These are phyloP conservation scores for Phyllostomus hastatus DNA, from an alignment of 2,113 vertebrate species.

Conservation along the genomic window DNA sequence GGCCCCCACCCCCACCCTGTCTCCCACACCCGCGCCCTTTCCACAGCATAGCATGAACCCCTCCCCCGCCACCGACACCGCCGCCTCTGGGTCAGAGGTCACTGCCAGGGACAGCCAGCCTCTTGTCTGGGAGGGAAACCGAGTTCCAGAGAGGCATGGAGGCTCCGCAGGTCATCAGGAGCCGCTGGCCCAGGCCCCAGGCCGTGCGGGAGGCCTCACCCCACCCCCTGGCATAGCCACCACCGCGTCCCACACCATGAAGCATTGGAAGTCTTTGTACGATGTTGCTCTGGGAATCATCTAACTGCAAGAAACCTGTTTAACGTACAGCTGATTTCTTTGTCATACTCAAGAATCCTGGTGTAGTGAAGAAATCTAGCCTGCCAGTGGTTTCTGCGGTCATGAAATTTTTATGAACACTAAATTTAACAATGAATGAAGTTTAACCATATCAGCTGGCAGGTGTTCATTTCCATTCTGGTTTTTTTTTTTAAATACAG, in stretches of 20 bases:
- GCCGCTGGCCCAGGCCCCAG: no score
- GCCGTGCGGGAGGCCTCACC: no score
- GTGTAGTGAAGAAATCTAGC: neutral
- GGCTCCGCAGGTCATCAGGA: neutral
- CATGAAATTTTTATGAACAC: constrained; percentile 56
- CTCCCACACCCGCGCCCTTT: neutral
- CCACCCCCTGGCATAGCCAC: no score
- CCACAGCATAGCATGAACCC: neutral
- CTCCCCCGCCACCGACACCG: neutral
- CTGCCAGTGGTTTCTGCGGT: neutral
- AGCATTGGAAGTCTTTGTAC: neutral
- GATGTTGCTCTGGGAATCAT: constrained; percentile 30
- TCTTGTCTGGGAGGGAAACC: neutral
- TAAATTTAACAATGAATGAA: constrained; percentile 26
- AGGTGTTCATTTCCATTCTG: neutral
- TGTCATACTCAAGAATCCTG: neutral
- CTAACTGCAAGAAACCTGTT: constrained; percentile 5
- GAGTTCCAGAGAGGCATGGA: neutral
- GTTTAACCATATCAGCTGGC: neutral
- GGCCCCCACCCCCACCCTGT: no score
- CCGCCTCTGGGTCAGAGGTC: neutral
- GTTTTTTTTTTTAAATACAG: neutral
- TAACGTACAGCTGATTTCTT: constrained; percentile 38
- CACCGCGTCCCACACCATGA: neutral
- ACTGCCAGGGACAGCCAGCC: neutral